A percentile compares a stretch with the other conserved stretches of the same genome.
phyloP scores from a whole-genome alignment of 1,140 invertebrate genomes.

The Drosophila setifemur region DNA sequence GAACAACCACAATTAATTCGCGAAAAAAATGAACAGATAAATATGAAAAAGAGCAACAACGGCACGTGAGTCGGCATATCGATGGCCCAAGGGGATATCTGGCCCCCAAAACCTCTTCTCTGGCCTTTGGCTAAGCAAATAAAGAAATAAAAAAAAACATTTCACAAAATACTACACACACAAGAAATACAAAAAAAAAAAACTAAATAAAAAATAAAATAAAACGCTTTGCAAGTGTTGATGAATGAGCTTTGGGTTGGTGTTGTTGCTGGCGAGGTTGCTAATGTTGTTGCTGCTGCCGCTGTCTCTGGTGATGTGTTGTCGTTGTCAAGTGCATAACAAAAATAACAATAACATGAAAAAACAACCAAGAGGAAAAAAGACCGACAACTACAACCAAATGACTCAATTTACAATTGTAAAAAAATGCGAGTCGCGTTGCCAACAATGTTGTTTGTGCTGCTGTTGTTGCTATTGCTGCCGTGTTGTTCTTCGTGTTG shows the following conservation, averaged over 20 bases:
- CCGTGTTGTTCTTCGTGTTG: constrained; percentile 27
- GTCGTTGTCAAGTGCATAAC: constrained; percentile 75
- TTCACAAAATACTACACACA: constrained; percentile 6
- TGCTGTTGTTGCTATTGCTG: constrained; percentile 4
- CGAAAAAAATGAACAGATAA: constrained; percentile 11
- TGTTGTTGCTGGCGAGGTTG: constrained; percentile 29
- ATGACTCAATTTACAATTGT: constrained; percentile 81
- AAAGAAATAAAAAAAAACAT: constrained; percentile 15
- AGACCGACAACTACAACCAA: constrained; percentile 58
- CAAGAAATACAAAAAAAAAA: constrained; percentile 24
- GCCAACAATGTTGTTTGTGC: constrained; percentile 35
- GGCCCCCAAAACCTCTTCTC: background rate
- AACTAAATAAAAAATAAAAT: constrained; percentile 4
- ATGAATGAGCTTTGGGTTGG: constrained; percentile 61
- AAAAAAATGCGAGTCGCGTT: constrained; percentile 62
- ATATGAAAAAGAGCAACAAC: constrained; percentile 31
- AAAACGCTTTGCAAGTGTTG: constrained; percentile 54
- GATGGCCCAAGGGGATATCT: constrained; percentile 12
- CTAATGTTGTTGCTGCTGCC: constrained; percentile 26
- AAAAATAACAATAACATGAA: constrained; percentile 38
- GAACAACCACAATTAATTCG: constrained; percentile 53
- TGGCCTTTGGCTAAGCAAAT: constrained; percentile 38
- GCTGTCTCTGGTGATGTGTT: constrained; percentile 55
- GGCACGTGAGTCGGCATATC: constrained; percentile 52
- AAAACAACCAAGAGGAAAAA: constrained; percentile 12